Evolutionary conservation across 2,888 invertebrate species (phyloP).

Genomic region (Polyploca ridens): DNA sequence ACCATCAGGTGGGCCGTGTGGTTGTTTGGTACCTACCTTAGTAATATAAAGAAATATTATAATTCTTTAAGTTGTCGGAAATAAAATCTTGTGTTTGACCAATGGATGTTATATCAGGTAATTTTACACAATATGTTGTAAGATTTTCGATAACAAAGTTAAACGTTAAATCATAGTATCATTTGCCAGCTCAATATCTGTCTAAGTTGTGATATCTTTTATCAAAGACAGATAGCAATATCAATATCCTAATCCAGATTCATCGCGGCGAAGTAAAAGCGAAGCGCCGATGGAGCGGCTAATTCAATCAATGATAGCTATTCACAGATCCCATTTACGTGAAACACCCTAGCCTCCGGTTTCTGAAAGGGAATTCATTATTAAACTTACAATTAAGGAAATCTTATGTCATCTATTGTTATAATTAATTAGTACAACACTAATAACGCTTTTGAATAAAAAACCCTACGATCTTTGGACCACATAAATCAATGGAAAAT

Average conservation of each 20-base stretch:
- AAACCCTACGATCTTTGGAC: too few species aligned
- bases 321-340: conserved; percentile 75
- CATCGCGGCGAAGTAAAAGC: conserved; percentile 30
- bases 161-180: background rate
- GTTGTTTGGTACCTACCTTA: too few species aligned
- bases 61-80: too few species aligned
- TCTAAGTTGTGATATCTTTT: background rate
- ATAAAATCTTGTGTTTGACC: too few species aligned
- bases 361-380: background rate
- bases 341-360: conserved; percentile 47
- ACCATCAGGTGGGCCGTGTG: too few species aligned
- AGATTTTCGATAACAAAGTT: background rate
- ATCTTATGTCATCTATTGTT: background rate
- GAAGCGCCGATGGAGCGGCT: conserved; percentile 48
- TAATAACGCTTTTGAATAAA: too few species aligned
- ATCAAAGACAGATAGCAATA: background rate
- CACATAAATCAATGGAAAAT: too few species aligned
- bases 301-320: conserved; percentile 47
- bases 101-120: too few species aligned
- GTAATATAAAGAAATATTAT: too few species aligned
- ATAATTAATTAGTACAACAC: too few species aligned
- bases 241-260: conserved; percentile 18
- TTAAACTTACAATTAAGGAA: background rate
- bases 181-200: background rate
- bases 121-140: background rate